phyloP scores from a whole-genome alignment of 2,888 invertebrate genomes.

The Epinotia brunnichana region DNA sequence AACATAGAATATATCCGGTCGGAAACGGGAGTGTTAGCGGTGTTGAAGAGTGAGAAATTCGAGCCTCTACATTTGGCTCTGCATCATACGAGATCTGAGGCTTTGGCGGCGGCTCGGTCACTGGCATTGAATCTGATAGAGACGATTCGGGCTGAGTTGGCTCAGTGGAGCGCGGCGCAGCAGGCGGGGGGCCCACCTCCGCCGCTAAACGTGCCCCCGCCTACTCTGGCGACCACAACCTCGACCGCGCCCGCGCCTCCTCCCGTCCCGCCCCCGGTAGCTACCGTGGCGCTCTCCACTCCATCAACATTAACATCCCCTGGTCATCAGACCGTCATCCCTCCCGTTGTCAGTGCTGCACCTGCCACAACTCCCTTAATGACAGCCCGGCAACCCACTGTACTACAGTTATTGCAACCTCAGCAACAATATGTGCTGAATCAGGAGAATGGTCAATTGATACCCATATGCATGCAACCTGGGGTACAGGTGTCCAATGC shows the following conservation, averaged over 20 bases:
- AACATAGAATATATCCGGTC: slow-evolving; percentile 90
- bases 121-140: slow-evolving; percentile 90
- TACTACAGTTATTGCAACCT: slow-evolving; percentile 69
- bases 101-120: slow-evolving; percentile 87
- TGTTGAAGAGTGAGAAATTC: slow-evolving; percentile 86
- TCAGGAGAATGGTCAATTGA: slow-evolving; percentile 78
- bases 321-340: slow-evolving; percentile 64
- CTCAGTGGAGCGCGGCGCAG: slow-evolving; percentile 77
- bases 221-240: slow-evolving; percentile 67
- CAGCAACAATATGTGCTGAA: slow-evolving; percentile 79
- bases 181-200: slow-evolving; percentile 76
- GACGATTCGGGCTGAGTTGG: slow-evolving; percentile 87
- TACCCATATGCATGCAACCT: slow-evolving; percentile 75
- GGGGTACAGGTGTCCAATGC: slow-evolving; percentile 76
- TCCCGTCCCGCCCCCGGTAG: slow-evolving; percentile 65
- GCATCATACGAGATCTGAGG: slow-evolving; percentile 88
- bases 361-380: slow-evolving; percentile 73
- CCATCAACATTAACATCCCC: slow-evolving; percentile 67
- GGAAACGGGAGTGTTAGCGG: slow-evolving; percentile 90
- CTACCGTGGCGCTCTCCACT: slow-evolving; percentile 66
- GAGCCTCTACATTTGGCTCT: slow-evolving; percentile 90
- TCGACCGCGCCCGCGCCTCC: slow-evolving; percentile 56
- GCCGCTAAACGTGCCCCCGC: slow-evolving; percentile 74
- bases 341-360: slow-evolving; percentile 75
- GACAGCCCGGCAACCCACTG: slow-evolving; percentile 78